Evolutionary conservation across 1,140 invertebrate species (phyloP), one percentile per base, ranked within the genome.

Genomic region (Drosophila baimaii): DNA sequence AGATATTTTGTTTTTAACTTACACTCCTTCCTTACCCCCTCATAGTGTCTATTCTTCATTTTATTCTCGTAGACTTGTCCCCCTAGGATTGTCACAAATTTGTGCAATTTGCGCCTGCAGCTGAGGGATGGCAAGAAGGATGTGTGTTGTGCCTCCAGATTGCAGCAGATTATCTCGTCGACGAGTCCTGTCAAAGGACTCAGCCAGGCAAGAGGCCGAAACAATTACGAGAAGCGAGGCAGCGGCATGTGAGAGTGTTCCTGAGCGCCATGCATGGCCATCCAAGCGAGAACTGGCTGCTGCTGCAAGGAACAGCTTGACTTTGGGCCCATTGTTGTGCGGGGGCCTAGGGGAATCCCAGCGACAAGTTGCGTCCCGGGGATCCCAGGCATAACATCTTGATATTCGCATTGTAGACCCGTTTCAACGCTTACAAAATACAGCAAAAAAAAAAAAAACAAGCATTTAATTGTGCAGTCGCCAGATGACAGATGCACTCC

Each of bases 181-280:
- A 62, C 47, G 29, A 23, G 43, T 29, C 33, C 29, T 56, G 69
- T 79, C 63, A 86, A 82, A 79, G 79, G 83, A 64, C 44, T 52
- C 83, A 77, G 76, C 63, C 83, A 77, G 70, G 66, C 68, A 89
- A 76, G 65, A 70, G 71, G 76, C 76, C 76, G 66, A 80, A 83
- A 88, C 83, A 88, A 88, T 88, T 83, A 86, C 66, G 43, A 44
- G 27, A 44, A 43, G 66, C 64, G 49, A 47, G 44, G 44, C 23
- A 25, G 27, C 35, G 47, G 21, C 19, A 29, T 37, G 46, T 39
- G 19, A 35, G 17, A 29, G 43, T 29, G 52, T 44, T 49, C 44
- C 33, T 57, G 19, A 56, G 79, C 51, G 63, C 55, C 54, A 58
- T 68, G 81, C 76, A 76, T 84, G 77, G 76, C 19, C 31, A 68